Evolutionary conservation across 2,888 invertebrate species (phyloP).

Genomic region (Ischnus inquisitorius): DNA sequence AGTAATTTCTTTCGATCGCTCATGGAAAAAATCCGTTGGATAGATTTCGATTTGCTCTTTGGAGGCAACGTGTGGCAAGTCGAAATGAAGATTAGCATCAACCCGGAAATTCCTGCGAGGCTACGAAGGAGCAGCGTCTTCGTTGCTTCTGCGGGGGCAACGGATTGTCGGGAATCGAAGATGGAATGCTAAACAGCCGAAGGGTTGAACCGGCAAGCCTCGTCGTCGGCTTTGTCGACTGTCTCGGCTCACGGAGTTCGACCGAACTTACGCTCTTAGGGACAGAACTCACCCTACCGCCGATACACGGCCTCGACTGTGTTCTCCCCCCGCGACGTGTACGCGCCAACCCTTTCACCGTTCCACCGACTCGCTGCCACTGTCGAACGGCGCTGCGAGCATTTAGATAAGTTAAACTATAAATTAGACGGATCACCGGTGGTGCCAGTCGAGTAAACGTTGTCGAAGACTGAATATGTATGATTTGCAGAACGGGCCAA

Average conservation of each 20-base stretch:
- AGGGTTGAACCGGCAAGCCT: conserved; percentile 80
- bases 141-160: conserved; percentile 49
- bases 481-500: conserved; percentile 82
- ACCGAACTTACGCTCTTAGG: conserved; percentile 48
- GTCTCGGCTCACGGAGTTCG: conserved; percentile 57
- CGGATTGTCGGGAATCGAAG: conserved; percentile 82
- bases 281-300: conserved; percentile 35
- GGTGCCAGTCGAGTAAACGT: conserved; percentile 83
- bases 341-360: conserved; percentile 67
- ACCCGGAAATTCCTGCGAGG: conserved; percentile 25
- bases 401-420: conserved; percentile 85
- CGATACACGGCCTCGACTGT: conserved; percentile 32
- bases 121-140: conserved; percentile 16
- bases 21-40: neutral
- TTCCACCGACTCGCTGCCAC: conserved; percentile 67
- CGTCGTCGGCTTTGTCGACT: conserved; percentile 64
- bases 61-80: neutral
- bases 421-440: conserved; percentile 85
- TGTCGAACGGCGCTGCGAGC: conserved; percentile 80
- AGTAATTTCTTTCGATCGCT: conserved; percentile 40
- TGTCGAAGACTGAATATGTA: conserved; percentile 83
- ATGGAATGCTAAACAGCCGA: conserved; percentile 84
- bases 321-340: conserved; percentile 38
- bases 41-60: neutral
- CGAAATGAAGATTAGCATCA: conserved; percentile 34